These are phyloP conservation scores for human DNA, from an alignment of 2,113 vertebrate species.

Conservation along the genomic window GRCh38 chr1:117139501-117140000, in stretches of 20 bases:
- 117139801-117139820: background rate
- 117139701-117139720: background rate
- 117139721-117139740: background rate
- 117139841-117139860: background rate
- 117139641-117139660: background rate
- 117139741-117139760: background rate
- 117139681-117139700: background rate
- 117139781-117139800: background rate
- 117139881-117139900: background rate
- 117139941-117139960: background rate
- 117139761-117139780: background rate
- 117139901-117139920: background rate
- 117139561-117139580: conserved; percentile 5
- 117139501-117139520: background rate
- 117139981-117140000: background rate
- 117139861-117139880: background rate
- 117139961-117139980: background rate
- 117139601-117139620: background rate
- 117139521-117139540: background rate
- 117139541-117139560: background rate
- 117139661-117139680: background rate
- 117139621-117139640: background rate
- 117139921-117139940: background rate
- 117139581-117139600: background rate
- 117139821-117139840: background rate